Conservation (phyloP, 2,888 invertebrate genomes). For the Tigriopus californicus region DNA sequence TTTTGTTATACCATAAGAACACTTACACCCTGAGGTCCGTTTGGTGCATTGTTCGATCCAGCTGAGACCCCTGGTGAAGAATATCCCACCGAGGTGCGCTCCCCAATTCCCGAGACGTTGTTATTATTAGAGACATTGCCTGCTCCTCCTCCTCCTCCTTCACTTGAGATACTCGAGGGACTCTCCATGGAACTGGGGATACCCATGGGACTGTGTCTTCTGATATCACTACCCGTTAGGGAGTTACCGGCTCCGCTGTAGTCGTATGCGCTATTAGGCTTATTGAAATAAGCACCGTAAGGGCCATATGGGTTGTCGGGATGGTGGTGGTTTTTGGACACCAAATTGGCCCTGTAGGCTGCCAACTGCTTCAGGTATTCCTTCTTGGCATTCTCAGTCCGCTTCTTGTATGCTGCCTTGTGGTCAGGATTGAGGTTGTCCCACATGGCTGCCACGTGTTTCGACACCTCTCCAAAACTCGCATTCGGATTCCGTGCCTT, state of each 20-base stretch:
- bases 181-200: no score
- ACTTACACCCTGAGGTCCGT: no score
- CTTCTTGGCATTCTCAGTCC: constrained; percentile 87
- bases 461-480: constrained; percentile 89
- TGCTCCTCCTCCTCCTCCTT: no score
- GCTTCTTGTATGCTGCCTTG: constrained; percentile 70
- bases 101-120: not conserved
- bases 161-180: no score
- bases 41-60: no score
- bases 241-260: no score
- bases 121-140: not conserved
- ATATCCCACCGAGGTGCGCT: no score
- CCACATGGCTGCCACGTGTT: constrained; percentile 97
- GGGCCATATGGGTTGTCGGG: not conserved
- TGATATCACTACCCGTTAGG: no score
- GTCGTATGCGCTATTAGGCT: no score
- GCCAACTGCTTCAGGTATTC: constrained; percentile 87
- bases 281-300: not conserved
- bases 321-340: constrained; percentile 42
- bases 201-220: no score
- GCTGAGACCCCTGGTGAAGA: no score
- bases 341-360: constrained; percentile 73
- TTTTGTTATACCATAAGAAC: no score
- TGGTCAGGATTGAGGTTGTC: constrained; percentile 81
- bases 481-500: constrained; percentile 93